Base-by-base conservation (phyloP, 2,113 vertebrate genomes). In the Anhinga rufa region DNA sequence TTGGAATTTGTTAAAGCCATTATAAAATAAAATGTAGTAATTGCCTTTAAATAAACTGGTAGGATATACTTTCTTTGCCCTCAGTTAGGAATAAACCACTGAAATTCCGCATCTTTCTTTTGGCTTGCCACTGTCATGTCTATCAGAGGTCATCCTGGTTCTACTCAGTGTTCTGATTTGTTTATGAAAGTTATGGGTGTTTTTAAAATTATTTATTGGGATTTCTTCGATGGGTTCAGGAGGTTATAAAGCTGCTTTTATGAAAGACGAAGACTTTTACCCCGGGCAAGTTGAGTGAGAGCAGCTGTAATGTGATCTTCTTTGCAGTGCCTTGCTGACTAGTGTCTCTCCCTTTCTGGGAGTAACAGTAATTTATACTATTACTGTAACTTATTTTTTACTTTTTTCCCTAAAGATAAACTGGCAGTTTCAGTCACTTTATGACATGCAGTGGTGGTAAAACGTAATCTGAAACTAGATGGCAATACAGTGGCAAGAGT, bases 211-310 rank as follows among this genome's bases (percentile, higher is more conserved):
- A 83, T 80, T 49, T 88, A 52, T 84, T 93, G 66, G 54, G 64
- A 84, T 87, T 55, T 87, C 25, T 85, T 62, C 36, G 40, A 3
- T 87, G 78, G 36, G 86, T 90, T 82, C 80, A 81, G 76, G 86
- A 90, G 92, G 74, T 86, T 88, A 70, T 74, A 85, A 88, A 89
- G 65, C 92, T 74, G 65, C 74, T 82, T 85, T 48, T 82, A 13
- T 93, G 88, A 91, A 78, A 93, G 96, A 93, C 79, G 92, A 88
- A 72, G 88, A 74, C 74, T 95, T 93, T 88, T 62, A 66, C 93
- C 90, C 70, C 62, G 55, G 90, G 69, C 69, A 46, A 77, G 36
- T 4, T 66, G 84, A 91, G 92, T 3, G 51, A 60, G 89, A 89
- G 86, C 80, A 75, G 68, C 93, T 52, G 52, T 95, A 78, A 86